These are phyloP conservation scores for Gnathonemus echidnorhynchus DNA, from an alignment of 2,113 vertebrate genomes.

Conservation along the genomic window DNA sequence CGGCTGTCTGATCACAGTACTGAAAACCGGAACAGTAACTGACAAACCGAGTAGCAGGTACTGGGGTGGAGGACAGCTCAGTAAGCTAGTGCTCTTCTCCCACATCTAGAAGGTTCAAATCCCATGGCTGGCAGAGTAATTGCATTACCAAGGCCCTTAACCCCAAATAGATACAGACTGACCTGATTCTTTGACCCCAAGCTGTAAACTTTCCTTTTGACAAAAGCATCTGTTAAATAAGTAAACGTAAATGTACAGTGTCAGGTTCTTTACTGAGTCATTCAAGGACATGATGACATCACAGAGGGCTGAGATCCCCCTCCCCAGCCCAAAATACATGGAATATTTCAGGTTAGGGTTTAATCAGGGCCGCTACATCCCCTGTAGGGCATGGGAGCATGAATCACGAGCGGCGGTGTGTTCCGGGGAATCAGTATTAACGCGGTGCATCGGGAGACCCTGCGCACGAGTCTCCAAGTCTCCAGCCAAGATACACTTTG, in stretches of 20 bases:
- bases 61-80: conserved; percentile 1
- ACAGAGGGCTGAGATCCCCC: neutral
- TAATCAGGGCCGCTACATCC: neutral
- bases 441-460: neutral
- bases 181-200: neutral
- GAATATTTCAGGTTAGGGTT: neutral
- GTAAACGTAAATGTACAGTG: neutral
- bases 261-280: neutral
- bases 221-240: neutral
- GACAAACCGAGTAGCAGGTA: conserved; percentile 16
- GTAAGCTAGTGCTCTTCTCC: conserved; percentile 10
- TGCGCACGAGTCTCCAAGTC: neutral
- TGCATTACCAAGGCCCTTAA: neutral
- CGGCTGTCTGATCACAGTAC: conserved; percentile 36
- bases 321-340: neutral
- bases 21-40: conserved; percentile 51
- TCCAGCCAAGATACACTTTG: neutral
- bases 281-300: neutral
- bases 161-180: neutral
- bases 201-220: neutral
- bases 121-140: neutral
- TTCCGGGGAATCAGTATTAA: neutral
- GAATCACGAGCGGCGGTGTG: neutral
- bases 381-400: neutral
- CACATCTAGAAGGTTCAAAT: neutral